Evolutionary conservation across 2,113 vertebrate species (phyloP), one percentile per base, ranked within the genome.

Genomic region (Rhea pennata): DNA sequence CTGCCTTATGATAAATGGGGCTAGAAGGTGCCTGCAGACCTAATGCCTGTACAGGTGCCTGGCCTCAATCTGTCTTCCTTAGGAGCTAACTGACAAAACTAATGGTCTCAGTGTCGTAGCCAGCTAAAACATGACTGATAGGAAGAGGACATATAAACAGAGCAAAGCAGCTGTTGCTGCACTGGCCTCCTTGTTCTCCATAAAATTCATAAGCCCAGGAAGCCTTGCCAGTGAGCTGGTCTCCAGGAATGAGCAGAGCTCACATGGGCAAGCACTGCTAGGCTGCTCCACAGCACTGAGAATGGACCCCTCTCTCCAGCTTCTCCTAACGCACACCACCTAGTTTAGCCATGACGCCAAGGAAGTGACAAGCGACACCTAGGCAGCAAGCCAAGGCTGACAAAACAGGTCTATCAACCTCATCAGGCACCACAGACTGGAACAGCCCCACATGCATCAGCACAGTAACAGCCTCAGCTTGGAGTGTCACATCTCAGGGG

Each of bases 51-150:
- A 2, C 91, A 95, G 84, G 93, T 90, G 65, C 88, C 79, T 3
- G 4, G 84, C 76, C 88, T 92, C 61, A 13, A 95, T 96, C 86
- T 58, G 87, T 97, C 95, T 95, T 96, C 80, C 95, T 91, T 75
- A 93, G 88, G 73, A 90, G 56, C 69, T 46, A 21, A 91, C 72
- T 84, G 90, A 95, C 95, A 96, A 82, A 86, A 42, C 7, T 10
- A 67, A 81, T n/a, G 3, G 70, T 69, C 86, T 84, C 26, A 0
- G 73, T 4, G 7, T 85, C 1, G 0, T 0, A 42, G 84, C 70
- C 80, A 54, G 73, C 87, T 74, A 39, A 77, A 87, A 77, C 64
- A 76, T 0, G 2, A 33, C 51, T 0, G 2, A 24, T 13, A 22
- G 51, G 74, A 88, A 70, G 75, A 79, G 78, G 64, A 85, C 46